Evolutionary conservation across 2,888 invertebrate genomes (phyloP).

Genomic region (Notodonta dromedarius): DNA sequence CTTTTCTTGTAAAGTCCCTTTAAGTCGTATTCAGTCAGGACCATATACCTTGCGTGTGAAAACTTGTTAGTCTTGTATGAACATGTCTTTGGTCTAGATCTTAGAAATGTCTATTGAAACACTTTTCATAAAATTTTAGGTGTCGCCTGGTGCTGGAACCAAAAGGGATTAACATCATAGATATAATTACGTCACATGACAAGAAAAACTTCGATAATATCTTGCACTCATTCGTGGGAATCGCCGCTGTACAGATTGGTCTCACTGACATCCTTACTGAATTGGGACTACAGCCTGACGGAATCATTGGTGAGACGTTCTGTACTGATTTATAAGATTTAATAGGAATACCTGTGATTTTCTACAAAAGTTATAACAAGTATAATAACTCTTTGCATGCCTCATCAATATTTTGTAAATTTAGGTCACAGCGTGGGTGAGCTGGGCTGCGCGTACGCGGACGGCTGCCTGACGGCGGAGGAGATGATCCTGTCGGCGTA

Average conservation of each 20-base stretch:
- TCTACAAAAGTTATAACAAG: too few species aligned
- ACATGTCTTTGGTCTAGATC: too few species aligned
- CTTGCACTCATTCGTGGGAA: constrained; percentile 89
- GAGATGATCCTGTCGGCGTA: constrained; percentile 93
- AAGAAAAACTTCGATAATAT: constrained; percentile 83
- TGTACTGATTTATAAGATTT: background rate
- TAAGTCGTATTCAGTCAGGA: too few species aligned
- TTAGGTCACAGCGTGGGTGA: constrained; percentile 97
- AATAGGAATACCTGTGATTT: too few species aligned
- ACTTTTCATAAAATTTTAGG: constrained; percentile 38
- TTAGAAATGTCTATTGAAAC: too few species aligned
- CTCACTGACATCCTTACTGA: constrained; percentile 68
- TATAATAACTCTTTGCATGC: too few species aligned
- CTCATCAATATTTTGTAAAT: too few species aligned
- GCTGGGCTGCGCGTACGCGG: constrained; percentile 97
- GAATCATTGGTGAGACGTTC: constrained; percentile 67
- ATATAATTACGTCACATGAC: constrained; percentile 87
- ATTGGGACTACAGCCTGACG: constrained; percentile 87
- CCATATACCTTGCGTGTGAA: too few species aligned
- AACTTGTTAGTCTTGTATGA: too few species aligned
- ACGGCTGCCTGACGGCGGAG: constrained; percentile 93
- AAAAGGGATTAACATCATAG: constrained; percentile 86
- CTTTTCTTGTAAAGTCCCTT: too few species aligned
- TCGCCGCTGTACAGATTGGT: constrained; percentile 87
- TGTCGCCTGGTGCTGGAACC: constrained; percentile 84